These are phyloP conservation scores for Parasteatoda tepidariorum DNA, from an alignment of 1,140 invertebrate genomes.

Conservation along the genomic window DNA sequence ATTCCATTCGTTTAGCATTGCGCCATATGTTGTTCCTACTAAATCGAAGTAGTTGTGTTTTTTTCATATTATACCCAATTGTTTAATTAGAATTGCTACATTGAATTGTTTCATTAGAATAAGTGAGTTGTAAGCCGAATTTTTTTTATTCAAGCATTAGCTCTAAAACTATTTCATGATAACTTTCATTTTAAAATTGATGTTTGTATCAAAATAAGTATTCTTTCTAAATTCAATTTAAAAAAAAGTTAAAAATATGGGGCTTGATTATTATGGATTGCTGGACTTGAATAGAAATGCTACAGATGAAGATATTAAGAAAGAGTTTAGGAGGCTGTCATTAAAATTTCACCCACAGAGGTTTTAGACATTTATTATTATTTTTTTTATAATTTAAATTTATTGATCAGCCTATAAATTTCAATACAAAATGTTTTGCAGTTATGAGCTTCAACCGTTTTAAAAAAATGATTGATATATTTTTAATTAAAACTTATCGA, in stretches of 20 bases:
- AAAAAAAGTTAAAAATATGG: constrained; percentile 57
- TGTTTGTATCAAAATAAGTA: background rate
- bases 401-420: background rate
- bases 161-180: no score
- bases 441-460: no score
- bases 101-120: no score
- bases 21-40: no score
- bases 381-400: background rate
- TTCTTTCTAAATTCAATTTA: background rate
- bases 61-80: background rate
- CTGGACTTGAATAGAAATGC: constrained; percentile 88
- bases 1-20: no score
- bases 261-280: constrained; percentile 74
- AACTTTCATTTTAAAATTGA: no score
- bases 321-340: constrained; percentile 96
- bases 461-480: no score
- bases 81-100: background rate
- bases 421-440: no score
- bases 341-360: constrained; percentile 92
- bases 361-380: background rate
- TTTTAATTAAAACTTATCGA: no score
- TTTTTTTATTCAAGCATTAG: no score
- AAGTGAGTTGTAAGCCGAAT: background rate
- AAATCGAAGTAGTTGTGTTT: no score
- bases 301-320: constrained; percentile 96